Percentiles rank a stretch among this genome's conserved stretches.
Evolutionary conservation across 2,888 invertebrate genomes (phyloP).

Genomic region (Pollenia griseotomentosa): DNA sequence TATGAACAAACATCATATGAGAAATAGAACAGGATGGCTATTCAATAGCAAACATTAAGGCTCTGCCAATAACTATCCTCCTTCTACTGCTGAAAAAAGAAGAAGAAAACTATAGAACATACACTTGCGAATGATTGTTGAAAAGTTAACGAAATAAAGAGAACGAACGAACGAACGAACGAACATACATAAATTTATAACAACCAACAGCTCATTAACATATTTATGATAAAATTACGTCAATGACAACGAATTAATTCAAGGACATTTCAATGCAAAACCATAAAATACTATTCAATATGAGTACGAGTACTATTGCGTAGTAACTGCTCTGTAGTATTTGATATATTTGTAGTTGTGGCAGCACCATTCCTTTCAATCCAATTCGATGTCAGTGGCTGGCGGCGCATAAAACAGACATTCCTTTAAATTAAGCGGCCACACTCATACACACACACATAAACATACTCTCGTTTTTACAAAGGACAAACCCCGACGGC

Average conservation of each 20-base stretch:
- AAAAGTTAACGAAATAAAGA: slow-evolving; percentile 20
- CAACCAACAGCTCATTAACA: slow-evolving; percentile 69
- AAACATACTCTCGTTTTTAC: neutral
- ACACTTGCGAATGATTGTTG: slow-evolving; percentile 25
- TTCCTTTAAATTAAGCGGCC: neutral
- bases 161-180: slow-evolving; percentile 28
- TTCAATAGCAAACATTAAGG: slow-evolving; percentile 14
- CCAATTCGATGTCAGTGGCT: slow-evolving; percentile 19
- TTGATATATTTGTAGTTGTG: neutral
- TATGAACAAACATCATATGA: neutral
- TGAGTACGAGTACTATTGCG: slow-evolving; percentile 28
- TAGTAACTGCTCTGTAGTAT: neutral
- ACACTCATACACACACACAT: neutral
- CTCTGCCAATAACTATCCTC: neutral
- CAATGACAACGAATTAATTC: slow-evolving; percentile 70
- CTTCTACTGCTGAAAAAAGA: neutral
- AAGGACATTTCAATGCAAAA: slow-evolving; percentile 68
- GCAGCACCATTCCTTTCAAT: slow-evolving; percentile 9
- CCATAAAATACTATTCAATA: slow-evolving; percentile 33
- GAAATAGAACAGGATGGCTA: neutral
- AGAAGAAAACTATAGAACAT: neutral
- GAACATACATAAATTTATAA: slow-evolving; percentile 26
- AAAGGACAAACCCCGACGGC: slow-evolving; percentile 66
- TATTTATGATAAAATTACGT: slow-evolving; percentile 71
- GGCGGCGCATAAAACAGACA: slow-evolving; percentile 22